These are phyloP conservation scores for Agrotis exclamationis DNA, from an alignment of 2,888 invertebrate species.

Conservation along the genomic window DNA sequence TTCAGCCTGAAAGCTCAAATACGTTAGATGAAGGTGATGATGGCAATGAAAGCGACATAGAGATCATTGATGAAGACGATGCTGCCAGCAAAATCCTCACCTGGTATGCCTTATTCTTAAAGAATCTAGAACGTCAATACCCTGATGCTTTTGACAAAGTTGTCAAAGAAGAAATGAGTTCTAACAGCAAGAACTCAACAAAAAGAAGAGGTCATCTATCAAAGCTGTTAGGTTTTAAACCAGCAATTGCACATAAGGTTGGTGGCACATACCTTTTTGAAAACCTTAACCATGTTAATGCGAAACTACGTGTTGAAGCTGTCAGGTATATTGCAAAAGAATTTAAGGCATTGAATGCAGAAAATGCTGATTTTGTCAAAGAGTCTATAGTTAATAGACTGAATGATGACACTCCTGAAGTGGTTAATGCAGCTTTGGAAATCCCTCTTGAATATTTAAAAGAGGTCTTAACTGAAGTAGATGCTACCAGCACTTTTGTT, in stretches of 20 bases:
- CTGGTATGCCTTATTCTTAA: slow-evolving; percentile 91
- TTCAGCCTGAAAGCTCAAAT: slow-evolving; percentile 63
- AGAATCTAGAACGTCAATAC: slow-evolving; percentile 93
- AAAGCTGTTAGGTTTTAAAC: slow-evolving; percentile 89
- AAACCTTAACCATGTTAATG: slow-evolving; percentile 94
- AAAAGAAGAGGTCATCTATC: slow-evolving; percentile 82
- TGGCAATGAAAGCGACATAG: slow-evolving; percentile 85
- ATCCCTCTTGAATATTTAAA: slow-evolving; percentile 81
- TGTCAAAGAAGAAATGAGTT: slow-evolving; percentile 91
- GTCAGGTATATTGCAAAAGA: slow-evolving; percentile 92
- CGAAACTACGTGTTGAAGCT: slow-evolving; percentile 92
- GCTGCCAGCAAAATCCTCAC: slow-evolving; percentile 79
- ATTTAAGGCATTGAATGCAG: slow-evolving; percentile 85
- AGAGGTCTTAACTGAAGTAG: slow-evolving; percentile 83
- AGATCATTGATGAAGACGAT: slow-evolving; percentile 84
- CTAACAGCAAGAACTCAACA: slow-evolving; percentile 74
- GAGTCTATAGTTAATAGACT: slow-evolving; percentile 93
- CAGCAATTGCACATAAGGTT: slow-evolving; percentile 89
- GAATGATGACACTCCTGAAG: slow-evolving; percentile 92
- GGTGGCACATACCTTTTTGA: slow-evolving; percentile 92
- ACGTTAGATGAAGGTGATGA: slow-evolving; percentile 73
- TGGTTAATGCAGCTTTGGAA: slow-evolving; percentile 91
- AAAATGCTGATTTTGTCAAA: slow-evolving; percentile 92
- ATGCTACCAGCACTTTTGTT: slow-evolving; percentile 87
- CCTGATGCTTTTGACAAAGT: slow-evolving; percentile 93